phyloP scores from a whole-genome alignment of 2,113 vertebrate genomes.

The Sprattus sprattus region DNA sequence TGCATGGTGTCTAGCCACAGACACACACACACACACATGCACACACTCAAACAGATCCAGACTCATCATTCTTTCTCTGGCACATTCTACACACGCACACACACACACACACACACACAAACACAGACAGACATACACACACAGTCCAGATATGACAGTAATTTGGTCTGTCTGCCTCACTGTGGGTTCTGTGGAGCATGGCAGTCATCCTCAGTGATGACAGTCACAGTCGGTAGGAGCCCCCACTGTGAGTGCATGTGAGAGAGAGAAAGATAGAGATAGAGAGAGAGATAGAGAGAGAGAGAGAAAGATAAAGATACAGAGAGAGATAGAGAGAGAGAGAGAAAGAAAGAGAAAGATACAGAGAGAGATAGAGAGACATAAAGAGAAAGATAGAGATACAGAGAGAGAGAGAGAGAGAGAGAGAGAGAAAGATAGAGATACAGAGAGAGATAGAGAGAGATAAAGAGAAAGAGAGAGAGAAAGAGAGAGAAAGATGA shows the following conservation, averaged over 20 bases:
- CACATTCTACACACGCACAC: not conserved
- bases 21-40: not conserved
- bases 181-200: constrained; percentile 54
- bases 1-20: too few relatives aligned
- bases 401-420: not conserved
- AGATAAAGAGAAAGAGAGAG: not conserved
- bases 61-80: not conserved
- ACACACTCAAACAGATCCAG: not conserved
- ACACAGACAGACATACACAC: not conserved
- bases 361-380: not conserved
- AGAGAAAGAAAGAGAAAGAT: not conserved
- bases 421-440: not conserved
- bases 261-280: not conserved
- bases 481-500: not conserved
- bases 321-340: not conserved
- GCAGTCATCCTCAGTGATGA: constrained; percentile 54
- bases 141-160: constrained; percentile 47
- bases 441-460: not conserved
- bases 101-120: constrained; percentile 1
- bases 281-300: not conserved
- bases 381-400: not conserved
- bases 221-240: constrained; percentile 38
- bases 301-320: not conserved
- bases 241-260: not conserved
- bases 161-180: constrained; percentile 53